Base-by-base conservation (phyloP, 2,797 vertebrate species). In the Rhyacichthys aspro region DNA sequence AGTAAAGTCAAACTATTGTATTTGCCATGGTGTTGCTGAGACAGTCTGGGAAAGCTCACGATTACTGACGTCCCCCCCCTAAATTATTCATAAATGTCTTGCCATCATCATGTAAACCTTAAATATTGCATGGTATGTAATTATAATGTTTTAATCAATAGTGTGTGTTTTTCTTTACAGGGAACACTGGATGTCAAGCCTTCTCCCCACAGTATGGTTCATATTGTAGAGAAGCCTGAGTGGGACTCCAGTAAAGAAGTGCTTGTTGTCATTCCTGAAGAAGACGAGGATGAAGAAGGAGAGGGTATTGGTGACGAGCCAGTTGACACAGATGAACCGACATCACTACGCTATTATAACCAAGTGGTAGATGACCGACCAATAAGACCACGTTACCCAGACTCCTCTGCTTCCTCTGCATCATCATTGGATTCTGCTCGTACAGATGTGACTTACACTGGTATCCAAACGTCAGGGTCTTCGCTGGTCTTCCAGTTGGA, bases 371-470 rank as follows among this genome's bases (percentile, higher is more conserved):
- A 94, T 47, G 94, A 95, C 2, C 83, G 86, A 10, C 88, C 85
- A 4, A 91, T 93, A 41, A 84, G 86, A 38, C 90, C 87, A 0
- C 81, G 87, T 43, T 87, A 49, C 67, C 86, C 86, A 23, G 79
- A 94, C 10, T 80, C 89, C 5, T 81, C 61, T 0, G 92, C 90
- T 43, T 95, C 94, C 0, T 94, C 93, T 0, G 81, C 85, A 1
- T 93, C 88, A 0, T 92, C 95, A n/a, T 80, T 93, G 49, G 89
- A 90, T 59, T 93, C 92, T 3, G 87, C 63, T 0, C 84, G 81
- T 55, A 94, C 92, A 0, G 95, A 97, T 47, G 95, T 98, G 63
- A 93, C 97, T 17, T 98, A 99, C 79, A 96, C 96, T 0, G 95
- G 96, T 9, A 90, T 99, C 53, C 96, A 98, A 80, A 96, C 95